Percentiles rank a stretch among this genome's conserved stretches.
Evolutionary conservation across 2,113 vertebrate genomes (phyloP).

Genomic region (Antigone vipio): DNA sequence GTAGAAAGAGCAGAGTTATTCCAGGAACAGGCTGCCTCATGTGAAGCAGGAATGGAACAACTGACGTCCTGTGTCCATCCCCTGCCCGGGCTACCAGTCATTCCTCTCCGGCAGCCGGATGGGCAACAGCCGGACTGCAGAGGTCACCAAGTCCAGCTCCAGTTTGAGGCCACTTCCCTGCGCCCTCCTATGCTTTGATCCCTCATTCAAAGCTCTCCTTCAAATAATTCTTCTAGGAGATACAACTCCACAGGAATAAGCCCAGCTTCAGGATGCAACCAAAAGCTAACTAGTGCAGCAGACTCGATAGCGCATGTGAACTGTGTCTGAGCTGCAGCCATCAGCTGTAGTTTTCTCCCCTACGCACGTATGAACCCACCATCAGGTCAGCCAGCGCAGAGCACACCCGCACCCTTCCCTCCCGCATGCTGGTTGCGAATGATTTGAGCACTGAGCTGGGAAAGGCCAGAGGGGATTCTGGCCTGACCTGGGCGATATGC

Average conservation of each 20-base stretch:
- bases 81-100: not conserved
- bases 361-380: rapidly evolving
- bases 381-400: rapidly evolving
- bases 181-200: rapidly evolving
- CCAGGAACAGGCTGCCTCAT: not conserved
- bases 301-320: rapidly evolving
- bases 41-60: not conserved
- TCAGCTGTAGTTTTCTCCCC: rapidly evolving
- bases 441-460: not conserved
- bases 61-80: not conserved
- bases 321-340: rapidly evolving
- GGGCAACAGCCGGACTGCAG: not conserved
- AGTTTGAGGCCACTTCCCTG: not conserved
- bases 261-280: not conserved
- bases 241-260: not conserved
- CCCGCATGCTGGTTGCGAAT: rapidly evolving
- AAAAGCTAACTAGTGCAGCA: not conserved
- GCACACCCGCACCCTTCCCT: not conserved
- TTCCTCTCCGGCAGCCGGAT: not conserved
- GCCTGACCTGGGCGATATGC: not conserved
- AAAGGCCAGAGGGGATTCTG: too few relatives aligned
- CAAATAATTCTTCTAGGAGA: not conserved
- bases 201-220: not conserved
- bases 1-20: not conserved
- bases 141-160: not conserved